Base-by-base conservation (phyloP, 1,140 invertebrate genomes). In the Sycobia sp. region DNA sequence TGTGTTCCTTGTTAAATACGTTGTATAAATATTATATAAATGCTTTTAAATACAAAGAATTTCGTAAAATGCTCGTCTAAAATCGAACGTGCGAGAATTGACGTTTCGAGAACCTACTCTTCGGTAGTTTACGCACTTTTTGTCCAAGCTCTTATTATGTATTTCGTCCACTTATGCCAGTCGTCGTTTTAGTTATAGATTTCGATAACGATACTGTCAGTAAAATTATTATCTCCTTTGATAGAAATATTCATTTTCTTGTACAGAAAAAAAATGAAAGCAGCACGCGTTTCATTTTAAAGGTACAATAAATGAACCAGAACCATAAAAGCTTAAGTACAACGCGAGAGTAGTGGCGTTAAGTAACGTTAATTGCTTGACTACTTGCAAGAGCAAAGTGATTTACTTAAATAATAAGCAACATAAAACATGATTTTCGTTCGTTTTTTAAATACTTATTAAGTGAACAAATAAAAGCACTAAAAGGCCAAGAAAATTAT, bases 11-110 rank as follows among this genome's bases (percentile, higher is more conserved):
- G 49, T 39, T 25, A 46, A 39, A 57, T 57, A 57, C 41, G 36
- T n/a, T 60, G 58, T 51, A 67, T 46, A 67, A 58, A 68, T 55
- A 53, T 67, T 65, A 55, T n/a, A n/a, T 67, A 70, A 70, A 66
- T 71, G 62, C 62, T 60, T 65, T 61, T 66, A 67, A 68, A 69
- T 71, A 71, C 70, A 69, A 68, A 67, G 44, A 68, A 69, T 71
- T 65, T 57, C 46, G 55, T 70, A 70, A 71, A 71, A 70, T 71
- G 69, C 58, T 62, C 57, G 53, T 69, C 66, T 41, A 65, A 65
- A 65, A 65, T 65, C 49, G 41, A 59, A 59, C 56, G 56, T 59
- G 56, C 50, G 56, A 59, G 39, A 53, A 58, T 65, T 58, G 38
- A 64, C 54, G 39, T 44, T 36, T 41, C 27, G 53, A 62, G 36